Evolutionary conservation across 2,113 vertebrate species (phyloP).

Genomic region (Eurypyga helias): DNA sequence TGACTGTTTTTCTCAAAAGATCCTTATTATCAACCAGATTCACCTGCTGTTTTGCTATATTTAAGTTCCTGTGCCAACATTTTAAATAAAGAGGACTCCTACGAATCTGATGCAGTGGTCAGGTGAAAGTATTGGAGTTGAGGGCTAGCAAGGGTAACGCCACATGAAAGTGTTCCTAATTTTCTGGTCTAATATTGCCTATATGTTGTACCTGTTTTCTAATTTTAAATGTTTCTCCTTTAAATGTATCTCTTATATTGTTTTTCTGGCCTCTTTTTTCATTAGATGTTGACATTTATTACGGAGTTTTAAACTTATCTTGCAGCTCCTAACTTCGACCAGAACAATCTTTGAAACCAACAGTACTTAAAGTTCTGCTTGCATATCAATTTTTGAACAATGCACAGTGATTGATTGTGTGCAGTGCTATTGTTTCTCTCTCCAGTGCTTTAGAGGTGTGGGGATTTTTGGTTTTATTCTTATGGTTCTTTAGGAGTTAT

Average conservation of each 20-base stretch:
- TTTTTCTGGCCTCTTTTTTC: not conserved
- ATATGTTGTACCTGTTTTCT: not conserved
- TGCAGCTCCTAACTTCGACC: not conserved
- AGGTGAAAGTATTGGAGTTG: not conserved
- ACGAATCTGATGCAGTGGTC: not conserved
- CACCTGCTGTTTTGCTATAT: not conserved
- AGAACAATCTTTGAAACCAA: not conserved
- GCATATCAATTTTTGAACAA: not conserved
- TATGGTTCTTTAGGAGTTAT: not conserved
- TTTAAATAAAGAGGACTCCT: not conserved
- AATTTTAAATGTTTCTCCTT: not conserved
- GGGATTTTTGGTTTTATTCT: not conserved
- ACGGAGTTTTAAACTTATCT: not conserved
- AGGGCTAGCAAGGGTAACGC: not conserved
- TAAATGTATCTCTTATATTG: not conserved
- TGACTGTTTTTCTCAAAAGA: not conserved
- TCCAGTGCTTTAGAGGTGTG: not conserved
- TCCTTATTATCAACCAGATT: not conserved
- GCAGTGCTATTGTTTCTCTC: not conserved
- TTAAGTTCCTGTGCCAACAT: not conserved
- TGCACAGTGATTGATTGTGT: not conserved
- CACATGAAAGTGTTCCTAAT: not conserved
- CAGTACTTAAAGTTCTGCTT: not conserved
- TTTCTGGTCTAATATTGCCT: not conserved
- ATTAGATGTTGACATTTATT: not conserved